Conservation (phyloP, 2,113 vertebrate species). For the Taurulus bubalis region DNA sequence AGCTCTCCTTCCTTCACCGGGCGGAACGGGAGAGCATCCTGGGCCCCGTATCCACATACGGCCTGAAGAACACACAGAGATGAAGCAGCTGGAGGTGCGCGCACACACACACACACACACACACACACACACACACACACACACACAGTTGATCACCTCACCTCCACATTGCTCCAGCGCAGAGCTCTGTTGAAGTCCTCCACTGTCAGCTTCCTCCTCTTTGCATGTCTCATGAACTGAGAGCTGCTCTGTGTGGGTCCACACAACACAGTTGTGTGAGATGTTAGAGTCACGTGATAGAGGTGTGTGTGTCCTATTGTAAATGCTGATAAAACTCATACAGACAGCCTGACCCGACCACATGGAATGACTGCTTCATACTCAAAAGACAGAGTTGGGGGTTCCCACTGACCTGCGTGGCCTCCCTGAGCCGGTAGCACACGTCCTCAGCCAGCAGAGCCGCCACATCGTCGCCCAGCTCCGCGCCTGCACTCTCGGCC, state of each 20-base stretch:
- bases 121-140: constrained; percentile 62
- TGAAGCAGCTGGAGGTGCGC: not conserved
- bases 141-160: constrained; percentile 39
- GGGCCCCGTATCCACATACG: constrained; percentile 89
- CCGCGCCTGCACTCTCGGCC: constrained; percentile 90
- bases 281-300: not conserved
- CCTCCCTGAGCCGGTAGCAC: constrained; percentile 92
- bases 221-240: constrained; percentile 93
- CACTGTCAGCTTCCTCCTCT: constrained; percentile 89
- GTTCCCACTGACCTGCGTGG: constrained; percentile 85
- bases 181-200: constrained; percentile 94
- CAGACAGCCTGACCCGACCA: not conserved
- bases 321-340: not conserved
- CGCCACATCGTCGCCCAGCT: constrained; percentile 89
- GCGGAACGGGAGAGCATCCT: constrained; percentile 87
- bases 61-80: constrained; percentile 73
- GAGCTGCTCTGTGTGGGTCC: constrained; percentile 86
- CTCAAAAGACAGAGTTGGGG: not conserved
- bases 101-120: too few species aligned
- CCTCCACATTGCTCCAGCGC: constrained; percentile 94
- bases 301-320: not conserved
- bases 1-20: constrained; percentile 89
- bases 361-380: not conserved
- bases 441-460: constrained; percentile 92
- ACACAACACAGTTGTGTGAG: not conserved